Conservation (phyloP, 2,888 invertebrate species). For the Himalopsyche japonica region DNA sequence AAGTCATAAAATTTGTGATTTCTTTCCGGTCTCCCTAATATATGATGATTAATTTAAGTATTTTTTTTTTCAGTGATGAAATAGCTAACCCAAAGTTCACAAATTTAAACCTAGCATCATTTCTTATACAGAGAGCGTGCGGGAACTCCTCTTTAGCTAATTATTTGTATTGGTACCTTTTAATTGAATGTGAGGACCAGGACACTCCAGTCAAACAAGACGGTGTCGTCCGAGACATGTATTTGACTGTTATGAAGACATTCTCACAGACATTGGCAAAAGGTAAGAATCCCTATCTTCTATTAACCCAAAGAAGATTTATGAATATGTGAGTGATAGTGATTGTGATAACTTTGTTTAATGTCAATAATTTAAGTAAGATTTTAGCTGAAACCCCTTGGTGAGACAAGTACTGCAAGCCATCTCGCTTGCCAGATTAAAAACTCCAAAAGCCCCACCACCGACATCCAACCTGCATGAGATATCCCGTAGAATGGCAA, state of each 20-base stretch:
- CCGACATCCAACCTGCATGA: no score
- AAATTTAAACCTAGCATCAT: slow-evolving; percentile 78
- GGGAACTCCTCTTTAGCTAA: slow-evolving; percentile 89
- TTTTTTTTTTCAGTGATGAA: slow-evolving; percentile 49
- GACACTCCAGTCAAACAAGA: slow-evolving; percentile 74
- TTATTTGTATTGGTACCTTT: slow-evolving; percentile 96
- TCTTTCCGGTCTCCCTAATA: no score
- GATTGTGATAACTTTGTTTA: no score
- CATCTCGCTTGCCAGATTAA: no score
- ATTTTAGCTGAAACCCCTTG: no score
- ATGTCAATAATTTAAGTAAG: no score
- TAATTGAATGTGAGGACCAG: slow-evolving; percentile 92
- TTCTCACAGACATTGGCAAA: slow-evolving; percentile 74
- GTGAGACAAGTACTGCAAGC: no score
- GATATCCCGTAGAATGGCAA: no score
- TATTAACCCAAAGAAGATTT: neutral
- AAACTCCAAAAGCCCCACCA: no score
- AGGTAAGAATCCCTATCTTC: slow-evolving; percentile 50
- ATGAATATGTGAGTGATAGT: no score
- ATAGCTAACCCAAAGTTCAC: slow-evolving; percentile 48
- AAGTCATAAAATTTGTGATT: no score
- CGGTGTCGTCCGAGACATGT: slow-evolving; percentile 77
- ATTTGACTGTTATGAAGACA: slow-evolving; percentile 84
- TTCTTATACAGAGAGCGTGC: slow-evolving; percentile 88
- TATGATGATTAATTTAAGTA: no score